Conservation (phyloP, 2,888 invertebrate genomes). For the Calephelis perditalis region DNA sequence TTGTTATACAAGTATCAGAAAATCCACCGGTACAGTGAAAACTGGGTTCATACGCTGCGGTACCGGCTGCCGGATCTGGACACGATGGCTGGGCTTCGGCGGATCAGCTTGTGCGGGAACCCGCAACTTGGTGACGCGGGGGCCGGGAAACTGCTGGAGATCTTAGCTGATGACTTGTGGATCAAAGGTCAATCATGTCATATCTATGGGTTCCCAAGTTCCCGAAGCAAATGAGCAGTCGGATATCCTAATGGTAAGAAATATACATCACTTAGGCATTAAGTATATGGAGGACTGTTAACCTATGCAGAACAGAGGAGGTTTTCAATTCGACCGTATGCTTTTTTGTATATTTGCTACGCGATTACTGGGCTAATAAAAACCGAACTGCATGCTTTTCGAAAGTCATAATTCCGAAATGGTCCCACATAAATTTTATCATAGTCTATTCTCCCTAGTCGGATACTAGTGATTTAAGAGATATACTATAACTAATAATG, state of each 20-base stretch:
- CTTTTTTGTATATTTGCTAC: no score
- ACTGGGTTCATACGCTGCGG: constrained; percentile 89
- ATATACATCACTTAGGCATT: background rate
- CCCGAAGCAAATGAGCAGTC: background rate
- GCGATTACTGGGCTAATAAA: no score
- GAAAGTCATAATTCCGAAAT: no score
- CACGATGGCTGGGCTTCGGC: constrained; percentile 84
- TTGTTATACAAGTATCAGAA: constrained; percentile 77
- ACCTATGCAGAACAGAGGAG: no score
- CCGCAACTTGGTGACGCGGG: constrained; percentile 82
- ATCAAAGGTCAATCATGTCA: constrained; percentile 75
- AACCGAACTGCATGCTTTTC: no score
- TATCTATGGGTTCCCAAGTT: background rate
- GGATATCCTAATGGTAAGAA: no score
- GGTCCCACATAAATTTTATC: no score
- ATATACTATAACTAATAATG: no score
- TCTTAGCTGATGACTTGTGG: constrained; percentile 88
- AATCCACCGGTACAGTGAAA: constrained; percentile 85
- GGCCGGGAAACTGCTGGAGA: constrained; percentile 78
- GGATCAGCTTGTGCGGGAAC: constrained; percentile 84
- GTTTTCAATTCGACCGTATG: no score
- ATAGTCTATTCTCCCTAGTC: no score
- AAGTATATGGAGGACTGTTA: background rate
- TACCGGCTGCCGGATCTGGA: constrained; percentile 86
- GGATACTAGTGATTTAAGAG: no score